Evolutionary conservation across 2,113 vertebrate genomes (phyloP).

Genomic region (Nothocercus nigrocapillus): DNA sequence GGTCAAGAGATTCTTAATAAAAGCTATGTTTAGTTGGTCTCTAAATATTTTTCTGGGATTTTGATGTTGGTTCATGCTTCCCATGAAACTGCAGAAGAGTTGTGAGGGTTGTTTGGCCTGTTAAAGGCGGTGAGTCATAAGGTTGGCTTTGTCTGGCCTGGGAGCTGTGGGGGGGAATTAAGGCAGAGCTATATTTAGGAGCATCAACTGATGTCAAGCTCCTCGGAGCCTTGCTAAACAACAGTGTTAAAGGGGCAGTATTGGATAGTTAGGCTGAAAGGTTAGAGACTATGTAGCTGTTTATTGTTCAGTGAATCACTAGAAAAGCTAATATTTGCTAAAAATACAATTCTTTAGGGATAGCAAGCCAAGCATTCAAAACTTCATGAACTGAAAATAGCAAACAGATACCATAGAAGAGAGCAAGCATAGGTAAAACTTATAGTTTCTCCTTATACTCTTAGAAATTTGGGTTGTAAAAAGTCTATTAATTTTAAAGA

Average conservation of each 20-base stretch:
- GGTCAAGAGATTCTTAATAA: background rate
- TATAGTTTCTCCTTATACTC: background rate
- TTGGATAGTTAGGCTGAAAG: background rate
- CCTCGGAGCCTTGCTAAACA: conserved; percentile 26
- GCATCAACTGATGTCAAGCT: conserved; percentile 48
- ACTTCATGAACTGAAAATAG: background rate
- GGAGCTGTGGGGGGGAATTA: conserved; percentile 50
- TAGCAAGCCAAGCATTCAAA: background rate
- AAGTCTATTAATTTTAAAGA: background rate
- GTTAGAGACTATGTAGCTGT: background rate
- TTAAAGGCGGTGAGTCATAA: conserved; percentile 54
- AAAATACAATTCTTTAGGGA: background rate
- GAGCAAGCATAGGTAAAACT: background rate
- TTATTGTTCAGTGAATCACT: background rate
- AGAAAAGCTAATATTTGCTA: background rate
- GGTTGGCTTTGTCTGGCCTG: conserved; percentile 58
- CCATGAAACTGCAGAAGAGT: conserved; percentile 7
- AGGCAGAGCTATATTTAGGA: conserved; percentile 68
- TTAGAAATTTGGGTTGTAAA: background rate
- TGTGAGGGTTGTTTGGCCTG: conserved; percentile 49
- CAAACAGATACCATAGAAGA: background rate
- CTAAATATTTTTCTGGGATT: background rate
- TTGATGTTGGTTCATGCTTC: background rate
- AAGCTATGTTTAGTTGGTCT: background rate
- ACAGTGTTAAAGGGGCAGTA: conserved; percentile 33